Conservation (phyloP, 1,140 invertebrate genomes). For the honey bee (Apis mellifera) region Amel_HAv3.1 CM009942.2:4798501-4799000, state of each 20-base stretch:
- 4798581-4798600: constrained; percentile 2
- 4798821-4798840: neutral
- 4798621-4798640: constrained; percentile 20
- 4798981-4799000: too few relatives aligned
- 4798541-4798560: constrained; percentile 36
- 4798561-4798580: constrained; percentile 45
- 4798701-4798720: neutral
- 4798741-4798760: constrained; percentile 8
- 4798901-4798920: too few relatives aligned
- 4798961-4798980: too few relatives aligned
- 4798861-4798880: neutral
- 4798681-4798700: constrained; percentile 10
- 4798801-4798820: too few relatives aligned
- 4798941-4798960: too few relatives aligned
- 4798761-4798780: constrained; percentile 29
- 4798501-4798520: constrained; percentile 5
- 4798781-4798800: neutral
- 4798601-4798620: constrained; percentile 35
- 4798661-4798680: constrained; percentile 17
- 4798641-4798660: constrained; percentile 45
- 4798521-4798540: constrained; percentile 23
- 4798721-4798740: neutral
- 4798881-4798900: too few relatives aligned
- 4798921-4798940: too few relatives aligned
- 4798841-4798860: neutral